These are phyloP conservation scores for Darevskia nairensis DNA, from an alignment of 2,797 vertebrate species.

Conservation along the genomic window DNA sequence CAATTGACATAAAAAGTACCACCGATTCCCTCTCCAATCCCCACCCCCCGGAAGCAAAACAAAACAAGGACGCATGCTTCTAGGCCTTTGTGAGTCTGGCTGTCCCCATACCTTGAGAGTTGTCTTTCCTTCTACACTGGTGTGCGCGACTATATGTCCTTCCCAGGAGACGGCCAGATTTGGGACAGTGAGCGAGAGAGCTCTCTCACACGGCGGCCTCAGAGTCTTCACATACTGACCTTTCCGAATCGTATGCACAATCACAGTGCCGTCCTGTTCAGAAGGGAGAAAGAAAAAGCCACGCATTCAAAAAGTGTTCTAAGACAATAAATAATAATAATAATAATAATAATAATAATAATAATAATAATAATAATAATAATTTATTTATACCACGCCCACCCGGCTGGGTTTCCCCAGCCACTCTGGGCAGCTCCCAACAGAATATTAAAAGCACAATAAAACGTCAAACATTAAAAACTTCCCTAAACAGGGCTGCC, in stretches of 20 bases:
- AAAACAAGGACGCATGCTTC: background rate
- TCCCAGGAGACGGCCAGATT: constrained; percentile 93
- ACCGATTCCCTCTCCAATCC: too few relatives aligned
- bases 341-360: too few relatives aligned
- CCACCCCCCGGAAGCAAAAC: background rate
- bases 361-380: too few relatives aligned
- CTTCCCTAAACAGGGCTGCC: too few relatives aligned
- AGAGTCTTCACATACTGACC: constrained; percentile 94
- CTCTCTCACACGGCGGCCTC: constrained; percentile 91
- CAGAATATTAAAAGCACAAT: too few relatives aligned
- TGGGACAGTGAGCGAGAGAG: constrained; percentile 87
- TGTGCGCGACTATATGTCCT: constrained; percentile 92
- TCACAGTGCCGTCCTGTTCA: constrained; percentile 91
- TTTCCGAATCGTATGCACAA: constrained; percentile 89
- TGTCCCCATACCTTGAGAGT: constrained; percentile 86
- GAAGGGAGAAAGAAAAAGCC: background rate
- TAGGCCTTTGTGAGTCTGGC: background rate
- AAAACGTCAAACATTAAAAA: too few relatives aligned
- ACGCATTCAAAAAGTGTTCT: background rate
- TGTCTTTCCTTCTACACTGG: constrained; percentile 91
- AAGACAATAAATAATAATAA: too few relatives aligned
- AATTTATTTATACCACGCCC: too few relatives aligned
- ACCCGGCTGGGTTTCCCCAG: too few relatives aligned
- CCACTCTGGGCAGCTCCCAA: too few relatives aligned
- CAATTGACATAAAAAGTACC: too few relatives aligned